Evolutionary conservation across 2,797 vertebrate genomes (phyloP).

Genomic region (Cossypha polioptera): DNA sequence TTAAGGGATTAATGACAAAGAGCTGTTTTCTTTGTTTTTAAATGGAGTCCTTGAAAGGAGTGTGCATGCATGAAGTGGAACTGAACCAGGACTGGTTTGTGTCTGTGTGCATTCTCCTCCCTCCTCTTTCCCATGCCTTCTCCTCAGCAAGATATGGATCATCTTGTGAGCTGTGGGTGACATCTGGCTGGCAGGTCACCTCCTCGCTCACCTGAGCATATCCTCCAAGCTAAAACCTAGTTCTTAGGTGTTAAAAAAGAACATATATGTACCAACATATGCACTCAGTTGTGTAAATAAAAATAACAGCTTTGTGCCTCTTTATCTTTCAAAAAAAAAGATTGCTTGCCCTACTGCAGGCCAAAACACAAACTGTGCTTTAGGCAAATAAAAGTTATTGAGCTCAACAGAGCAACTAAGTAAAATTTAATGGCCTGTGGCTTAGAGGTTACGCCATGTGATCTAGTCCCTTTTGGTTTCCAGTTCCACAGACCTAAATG

Average conservation of each 20-base stretch:
- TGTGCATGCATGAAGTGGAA: neutral
- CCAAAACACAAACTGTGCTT: neutral
- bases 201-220: neutral
- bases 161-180: neutral
- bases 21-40: neutral
- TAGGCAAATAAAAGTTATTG: slow-evolving; percentile 43
- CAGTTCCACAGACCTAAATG: slow-evolving; percentile 15
- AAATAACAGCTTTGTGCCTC: neutral
- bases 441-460: slow-evolving; percentile 17
- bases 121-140: neutral
- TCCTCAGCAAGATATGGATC: fast-evolving
- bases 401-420: slow-evolving; percentile 32
- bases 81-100: neutral
- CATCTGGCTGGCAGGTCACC: neutral
- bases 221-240: neutral
- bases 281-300: neutral
- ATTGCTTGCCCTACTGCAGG: neutral
- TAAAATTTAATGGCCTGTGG: slow-evolving; percentile 53
- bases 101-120: neutral
- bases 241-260: neutral
- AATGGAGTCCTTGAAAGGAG: neutral
- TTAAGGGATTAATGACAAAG: slow-evolving; percentile 36
- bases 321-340: neutral
- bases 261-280: neutral
- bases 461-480: slow-evolving; percentile 46